A percentile compares a stretch with the other conserved stretches of the same genome.
Evolutionary conservation across 2,888 invertebrate species (phyloP).

Genomic region (Thymelicus sylvestris): DNA sequence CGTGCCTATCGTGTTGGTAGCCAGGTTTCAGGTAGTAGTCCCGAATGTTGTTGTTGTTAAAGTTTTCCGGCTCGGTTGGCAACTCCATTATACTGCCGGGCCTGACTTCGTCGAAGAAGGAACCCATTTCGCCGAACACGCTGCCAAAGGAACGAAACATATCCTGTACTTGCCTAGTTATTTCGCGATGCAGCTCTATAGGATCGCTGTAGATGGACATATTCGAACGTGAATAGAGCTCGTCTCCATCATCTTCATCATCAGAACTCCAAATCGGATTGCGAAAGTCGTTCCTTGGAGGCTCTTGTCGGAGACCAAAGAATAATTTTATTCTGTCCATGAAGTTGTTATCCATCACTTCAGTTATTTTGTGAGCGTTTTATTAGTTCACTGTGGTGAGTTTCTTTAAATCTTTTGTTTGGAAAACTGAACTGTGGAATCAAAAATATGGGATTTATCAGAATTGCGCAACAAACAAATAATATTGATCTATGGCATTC

Average conservation of each 20-base stretch:
- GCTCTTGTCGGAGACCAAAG: slow-evolving; percentile 63
- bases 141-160: slow-evolving; percentile 68
- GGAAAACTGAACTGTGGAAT: slow-evolving; percentile 38
- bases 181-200: slow-evolving; percentile 61
- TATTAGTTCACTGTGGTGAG: not conserved
- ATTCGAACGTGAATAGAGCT: slow-evolving; percentile 67
- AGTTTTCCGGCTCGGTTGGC: slow-evolving; percentile 49
- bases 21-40: slow-evolving; percentile 78
- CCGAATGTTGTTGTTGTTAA: slow-evolving; percentile 61
- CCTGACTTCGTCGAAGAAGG: slow-evolving; percentile 60
- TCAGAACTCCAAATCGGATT: slow-evolving; percentile 80
- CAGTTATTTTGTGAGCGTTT: slow-evolving; percentile 35
- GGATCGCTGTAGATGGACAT: slow-evolving; percentile 53
- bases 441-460: slow-evolving; percentile 15
- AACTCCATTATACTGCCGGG: slow-evolving; percentile 40
- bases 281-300: slow-evolving; percentile 74
- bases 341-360: slow-evolving; percentile 52
- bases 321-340: slow-evolving; percentile 69
- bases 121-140: slow-evolving; percentile 68
- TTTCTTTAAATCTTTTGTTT: slow-evolving; percentile 25
- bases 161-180: slow-evolving; percentile 70
- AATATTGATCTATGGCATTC: slow-evolving; percentile 35
- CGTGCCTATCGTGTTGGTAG: slow-evolving; percentile 57
- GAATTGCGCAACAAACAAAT: slow-evolving; percentile 74
- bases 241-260: slow-evolving; percentile 75